phyloP scores from a whole-genome alignment of 2,888 invertebrate genomes.

The Cloeon dipterum region DNA sequence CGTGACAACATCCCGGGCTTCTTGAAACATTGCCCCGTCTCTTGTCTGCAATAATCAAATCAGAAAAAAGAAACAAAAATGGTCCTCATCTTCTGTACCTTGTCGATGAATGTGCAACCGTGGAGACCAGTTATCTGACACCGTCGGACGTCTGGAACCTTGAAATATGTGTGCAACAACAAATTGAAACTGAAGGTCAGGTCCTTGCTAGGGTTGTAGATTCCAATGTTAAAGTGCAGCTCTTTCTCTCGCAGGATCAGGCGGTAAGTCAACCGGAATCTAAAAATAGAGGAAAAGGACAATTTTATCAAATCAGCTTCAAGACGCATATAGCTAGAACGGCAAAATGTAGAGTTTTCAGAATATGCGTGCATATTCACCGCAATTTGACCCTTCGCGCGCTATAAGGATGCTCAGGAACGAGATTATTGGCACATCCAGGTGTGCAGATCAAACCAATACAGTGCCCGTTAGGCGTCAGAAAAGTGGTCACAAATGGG shows the following conservation, averaged over 20 bases:
- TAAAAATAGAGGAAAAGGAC: constrained; percentile 14
- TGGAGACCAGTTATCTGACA: constrained; percentile 83
- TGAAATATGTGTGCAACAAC: constrained; percentile 85
- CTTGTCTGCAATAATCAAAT: constrained; percentile 33
- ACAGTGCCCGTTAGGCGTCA: too few species aligned
- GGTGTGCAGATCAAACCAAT: too few species aligned
- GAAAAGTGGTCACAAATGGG: too few species aligned
- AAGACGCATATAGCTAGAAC: too few species aligned
- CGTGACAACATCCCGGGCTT: constrained; percentile 73
- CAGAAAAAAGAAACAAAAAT: constrained; percentile 1
- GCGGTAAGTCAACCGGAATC: constrained; percentile 80
- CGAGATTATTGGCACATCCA: too few species aligned
- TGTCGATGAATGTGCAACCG: constrained; percentile 74
- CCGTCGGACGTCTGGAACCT: constrained; percentile 79
- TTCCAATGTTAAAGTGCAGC: constrained; percentile 77
- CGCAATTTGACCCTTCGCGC: too few species aligned
- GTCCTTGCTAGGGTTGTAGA: constrained; percentile 85
- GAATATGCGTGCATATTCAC: neutral
- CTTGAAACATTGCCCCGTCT: constrained; percentile 67
- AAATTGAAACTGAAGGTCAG: constrained; percentile 78
- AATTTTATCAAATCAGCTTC: neutral
- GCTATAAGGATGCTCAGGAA: too few species aligned
- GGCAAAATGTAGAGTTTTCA: neutral
- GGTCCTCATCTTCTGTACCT: constrained; percentile 25
- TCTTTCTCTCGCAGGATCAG: constrained; percentile 77